These are phyloP conservation scores for Petrocephalus microphthalmus DNA, from an alignment of 2,113 vertebrate genomes.

Conservation along the genomic window DNA sequence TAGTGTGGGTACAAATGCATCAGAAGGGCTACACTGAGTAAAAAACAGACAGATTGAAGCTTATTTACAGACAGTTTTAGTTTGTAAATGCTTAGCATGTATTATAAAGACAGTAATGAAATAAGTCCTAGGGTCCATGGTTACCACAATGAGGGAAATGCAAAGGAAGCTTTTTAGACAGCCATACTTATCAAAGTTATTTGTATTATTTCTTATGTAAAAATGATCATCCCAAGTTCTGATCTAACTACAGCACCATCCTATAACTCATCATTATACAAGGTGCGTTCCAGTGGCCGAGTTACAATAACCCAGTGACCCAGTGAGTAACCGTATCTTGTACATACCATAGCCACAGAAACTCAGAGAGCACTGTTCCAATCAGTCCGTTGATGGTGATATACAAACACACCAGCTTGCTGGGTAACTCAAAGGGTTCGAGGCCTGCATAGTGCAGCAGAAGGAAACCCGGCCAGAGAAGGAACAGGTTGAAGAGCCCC, in stretches of 20 bases:
- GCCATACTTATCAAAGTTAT: neutral
- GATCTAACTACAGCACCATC: neutral
- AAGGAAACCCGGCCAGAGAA: constrained; percentile 94
- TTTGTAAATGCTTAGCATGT: neutral
- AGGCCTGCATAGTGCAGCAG: constrained; percentile 89
- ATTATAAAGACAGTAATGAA: neutral
- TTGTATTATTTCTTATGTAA: neutral
- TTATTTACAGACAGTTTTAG: neutral
- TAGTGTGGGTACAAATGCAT: neutral
- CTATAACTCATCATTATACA: neutral
- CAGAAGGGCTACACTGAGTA: neutral
- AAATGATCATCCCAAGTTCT: neutral
- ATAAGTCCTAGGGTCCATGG: neutral
- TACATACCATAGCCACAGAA: constrained; percentile 89
- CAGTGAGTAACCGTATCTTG: neutral
- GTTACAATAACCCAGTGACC: neutral
- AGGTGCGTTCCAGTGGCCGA: neutral
- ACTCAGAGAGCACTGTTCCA: constrained; percentile 91
- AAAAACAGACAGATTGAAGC: neutral
- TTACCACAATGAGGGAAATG: neutral
- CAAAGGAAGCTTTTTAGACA: neutral
- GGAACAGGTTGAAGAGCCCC: constrained; percentile 89
- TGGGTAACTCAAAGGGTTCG: constrained; percentile 89
- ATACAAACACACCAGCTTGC: constrained; percentile 83
- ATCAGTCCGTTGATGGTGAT: constrained; percentile 93